Evolutionary conservation across 2,888 invertebrate species (phyloP).

Genomic region (Microplitis manilae): DNA sequence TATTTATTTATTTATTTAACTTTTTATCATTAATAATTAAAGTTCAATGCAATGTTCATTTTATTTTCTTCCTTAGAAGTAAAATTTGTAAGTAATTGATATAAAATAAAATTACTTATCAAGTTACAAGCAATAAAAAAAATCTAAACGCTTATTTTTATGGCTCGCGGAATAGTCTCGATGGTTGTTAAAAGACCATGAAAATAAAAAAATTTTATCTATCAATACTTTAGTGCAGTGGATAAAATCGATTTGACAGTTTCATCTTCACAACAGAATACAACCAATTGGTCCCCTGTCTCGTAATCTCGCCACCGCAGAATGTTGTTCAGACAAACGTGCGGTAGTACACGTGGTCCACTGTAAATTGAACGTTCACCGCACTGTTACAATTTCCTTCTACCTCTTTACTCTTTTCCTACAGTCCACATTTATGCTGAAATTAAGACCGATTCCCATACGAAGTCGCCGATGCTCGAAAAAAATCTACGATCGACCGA

Average conservation of each 20-base stretch:
- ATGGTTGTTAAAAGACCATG: background rate
- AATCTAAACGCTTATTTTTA: background rate
- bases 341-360: conserved; percentile 20
- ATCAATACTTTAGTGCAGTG: background rate
- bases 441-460: conserved; percentile 1
- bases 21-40: too few relatives aligned
- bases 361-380: conserved; percentile 37
- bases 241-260: background rate
- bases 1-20: background rate
- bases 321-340: conserved; percentile 6
- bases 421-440: background rate
- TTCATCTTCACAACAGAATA: background rate
- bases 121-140: background rate
- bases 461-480: too few relatives aligned
- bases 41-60: too few relatives aligned
- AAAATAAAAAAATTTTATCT: background rate
- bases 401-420: conserved; percentile 5
- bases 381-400: background rate
- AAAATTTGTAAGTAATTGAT: too few relatives aligned
- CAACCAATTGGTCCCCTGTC: conserved; percentile 5
- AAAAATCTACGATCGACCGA: too few relatives aligned
- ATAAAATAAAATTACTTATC: background rate
- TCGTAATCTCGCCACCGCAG: conserved; percentile 40
- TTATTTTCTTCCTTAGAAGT: too few relatives aligned
- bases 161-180: background rate